Evolutionary conservation across 2,113 vertebrate species (phyloP), one percentile per base, ranked within the genome.

Genomic region (Heterotilapia buettikoferi): DNA sequence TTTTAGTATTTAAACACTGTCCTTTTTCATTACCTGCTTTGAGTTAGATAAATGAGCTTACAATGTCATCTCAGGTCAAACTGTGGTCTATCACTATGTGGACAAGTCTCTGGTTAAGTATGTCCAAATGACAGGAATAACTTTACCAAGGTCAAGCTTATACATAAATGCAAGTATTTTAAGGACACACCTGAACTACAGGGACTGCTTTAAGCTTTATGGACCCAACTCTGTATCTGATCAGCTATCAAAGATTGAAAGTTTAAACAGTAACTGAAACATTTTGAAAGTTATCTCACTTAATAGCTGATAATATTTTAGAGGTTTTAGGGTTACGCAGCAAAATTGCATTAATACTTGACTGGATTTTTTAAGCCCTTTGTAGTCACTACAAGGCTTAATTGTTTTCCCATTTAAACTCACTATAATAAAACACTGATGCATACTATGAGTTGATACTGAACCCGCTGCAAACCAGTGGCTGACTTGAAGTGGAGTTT

Each of bases 31-130:
- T 84, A 84, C 82, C 84, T 82, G 68, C 87, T 76, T 84, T 21
- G 13, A 24, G 50, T 59, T 31, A 47, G 84, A 93, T 91, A 93
- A 93, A 94, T 90, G 76, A 92, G 87, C 84, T 87, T 40, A 73
- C 57, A 90, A 59, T 29, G 87, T 89, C 80, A 66, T n/a, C 33
- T 45, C n/a, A 89, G 83, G 90, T 90, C 89, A 89, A 85, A 53
- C 24, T 68, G 61, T 50, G 80, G 66, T 47, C 33, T 80, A 63
- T 86, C 84, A 5, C 29, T 16, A 18, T 61, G 53, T 54, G 88
- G 84, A 68, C 31, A 13, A 54, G 56, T 11, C 19, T 81, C 3
- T 9, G 33, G 76, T 59, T 80, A 88, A 82, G 81, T 82, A 56
- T 21, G 21, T 90, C n/a, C 47, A 71, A 71, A 36, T 79, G 66